Conservation (phyloP, 2,888 invertebrate species). For the Chalcis sispes region DNA sequence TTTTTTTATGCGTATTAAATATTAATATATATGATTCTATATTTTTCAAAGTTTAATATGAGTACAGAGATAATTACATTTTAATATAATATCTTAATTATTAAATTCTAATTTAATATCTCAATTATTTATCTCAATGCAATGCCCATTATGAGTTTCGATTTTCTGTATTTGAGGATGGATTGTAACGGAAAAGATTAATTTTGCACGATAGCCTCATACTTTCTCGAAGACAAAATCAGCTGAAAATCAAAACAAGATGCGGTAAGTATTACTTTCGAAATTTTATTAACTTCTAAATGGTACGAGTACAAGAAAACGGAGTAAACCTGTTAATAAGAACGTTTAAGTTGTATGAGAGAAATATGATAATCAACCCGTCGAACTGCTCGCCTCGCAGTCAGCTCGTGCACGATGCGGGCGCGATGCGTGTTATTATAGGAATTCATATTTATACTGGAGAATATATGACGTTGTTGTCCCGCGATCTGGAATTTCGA, state of each 20-base stretch:
- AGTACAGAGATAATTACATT: too few species aligned
- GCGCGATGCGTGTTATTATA: background rate
- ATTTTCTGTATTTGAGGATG: too few species aligned
- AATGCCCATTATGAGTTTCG: too few species aligned
- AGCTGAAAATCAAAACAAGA: background rate
- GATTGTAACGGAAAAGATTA: too few species aligned
- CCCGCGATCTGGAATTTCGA: background rate
- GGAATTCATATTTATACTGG: slow-evolving; percentile 22
- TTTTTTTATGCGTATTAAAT: too few species aligned
- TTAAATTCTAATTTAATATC: too few species aligned
- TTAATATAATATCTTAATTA: too few species aligned
- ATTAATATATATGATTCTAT: too few species aligned
- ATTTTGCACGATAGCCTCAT: background rate
- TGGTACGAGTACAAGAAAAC: background rate
- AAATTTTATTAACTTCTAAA: slow-evolving; percentile 11
- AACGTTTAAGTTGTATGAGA: slow-evolving; percentile 47
- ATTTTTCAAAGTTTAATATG: too few species aligned
- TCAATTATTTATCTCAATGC: too few species aligned
- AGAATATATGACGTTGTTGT: slow-evolving; percentile 18
- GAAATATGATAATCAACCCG: slow-evolving; percentile 67
- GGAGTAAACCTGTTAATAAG: slow-evolving; percentile 37
- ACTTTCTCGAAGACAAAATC: background rate
- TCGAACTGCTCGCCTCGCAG: slow-evolving; percentile 63
- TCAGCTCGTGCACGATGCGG: slow-evolving; percentile 1
- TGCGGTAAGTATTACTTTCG: slow-evolving; percentile 22